Conservation (phyloP, 2,797 vertebrate species). For the Micropoecilia bifurca region DNA sequence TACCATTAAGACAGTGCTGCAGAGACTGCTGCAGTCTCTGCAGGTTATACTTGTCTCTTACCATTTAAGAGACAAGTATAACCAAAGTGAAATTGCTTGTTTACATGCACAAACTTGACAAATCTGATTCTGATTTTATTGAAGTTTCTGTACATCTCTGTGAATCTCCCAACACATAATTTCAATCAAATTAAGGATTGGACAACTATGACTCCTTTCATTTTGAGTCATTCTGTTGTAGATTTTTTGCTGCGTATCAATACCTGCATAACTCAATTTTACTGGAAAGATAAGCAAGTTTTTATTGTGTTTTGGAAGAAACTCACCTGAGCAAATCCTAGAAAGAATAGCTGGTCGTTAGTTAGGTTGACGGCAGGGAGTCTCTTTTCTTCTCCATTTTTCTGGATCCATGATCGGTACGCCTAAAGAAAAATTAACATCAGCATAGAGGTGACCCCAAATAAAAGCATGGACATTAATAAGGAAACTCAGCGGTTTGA, state of each 20-base stretch:
- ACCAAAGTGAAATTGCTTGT: neutral
- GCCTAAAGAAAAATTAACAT: constrained; percentile 77
- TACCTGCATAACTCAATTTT: neutral
- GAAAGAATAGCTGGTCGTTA: constrained; percentile 96
- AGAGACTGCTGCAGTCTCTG: neutral
- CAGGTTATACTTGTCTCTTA: neutral
- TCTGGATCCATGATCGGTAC: constrained; percentile 89
- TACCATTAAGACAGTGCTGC: neutral
- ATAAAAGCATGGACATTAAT: neutral
- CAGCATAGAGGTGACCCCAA: neutral
- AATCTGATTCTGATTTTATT: neutral
- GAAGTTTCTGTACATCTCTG: neutral
- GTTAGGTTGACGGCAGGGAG: constrained; percentile 93
- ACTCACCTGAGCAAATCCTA: constrained; percentile 96
- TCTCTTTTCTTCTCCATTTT: constrained; percentile 88
- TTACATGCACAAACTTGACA: neutral
- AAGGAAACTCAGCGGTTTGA: neutral
- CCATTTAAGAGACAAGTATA: neutral
- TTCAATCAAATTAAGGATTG: neutral
- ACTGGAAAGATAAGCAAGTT: neutral
- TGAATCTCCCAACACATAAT: neutral
- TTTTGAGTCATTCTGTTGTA: neutral
- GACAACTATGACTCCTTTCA: neutral
- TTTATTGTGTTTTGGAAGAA: neutral
- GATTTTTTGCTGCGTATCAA: neutral